Conservation (phyloP, 2,113 vertebrate genomes). For the Ameiurus melas region DNA sequence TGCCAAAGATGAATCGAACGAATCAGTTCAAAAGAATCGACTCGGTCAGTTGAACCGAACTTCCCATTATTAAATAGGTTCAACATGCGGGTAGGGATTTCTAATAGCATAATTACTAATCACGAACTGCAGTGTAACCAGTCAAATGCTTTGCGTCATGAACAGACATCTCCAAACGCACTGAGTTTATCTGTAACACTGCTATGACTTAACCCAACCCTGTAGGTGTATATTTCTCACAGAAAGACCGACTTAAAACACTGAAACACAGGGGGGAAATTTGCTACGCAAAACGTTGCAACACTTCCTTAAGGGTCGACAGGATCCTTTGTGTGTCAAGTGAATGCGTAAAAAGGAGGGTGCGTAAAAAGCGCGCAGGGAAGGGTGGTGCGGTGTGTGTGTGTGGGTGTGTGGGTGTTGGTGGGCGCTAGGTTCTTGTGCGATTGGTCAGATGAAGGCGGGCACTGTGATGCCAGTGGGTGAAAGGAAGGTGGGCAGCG, state of each 20-base stretch:
- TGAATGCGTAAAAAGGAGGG: background rate
- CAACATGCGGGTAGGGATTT: background rate
- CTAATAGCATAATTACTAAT: background rate
- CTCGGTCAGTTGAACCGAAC: background rate
- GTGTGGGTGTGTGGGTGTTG: conserved; percentile 27
- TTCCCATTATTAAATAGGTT: background rate
- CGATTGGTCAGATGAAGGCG: conserved; percentile 64
- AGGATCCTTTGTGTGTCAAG: background rate
- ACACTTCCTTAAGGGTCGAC: background rate
- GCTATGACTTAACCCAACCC: background rate
- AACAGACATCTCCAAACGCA: background rate
- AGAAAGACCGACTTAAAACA: background rate
- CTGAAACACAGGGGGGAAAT: background rate
- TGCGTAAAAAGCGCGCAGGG: background rate
- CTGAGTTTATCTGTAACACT: background rate
- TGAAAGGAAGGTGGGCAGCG: conserved; percentile 59
- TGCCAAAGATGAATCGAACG: background rate
- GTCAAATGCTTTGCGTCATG: background rate
- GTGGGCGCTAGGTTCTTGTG: conserved; percentile 52
- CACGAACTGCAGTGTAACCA: background rate
- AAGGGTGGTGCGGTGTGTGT: conserved; percentile 24
- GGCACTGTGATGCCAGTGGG: conserved; percentile 60
- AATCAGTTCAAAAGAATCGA: background rate
- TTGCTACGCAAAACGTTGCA: background rate
- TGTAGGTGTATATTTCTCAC: background rate